Evolutionary conservation across 2,797 vertebrate genomes (phyloP), one percentile per base, ranked within the genome.

Genomic region (Crypturellus tataupa): DNA sequence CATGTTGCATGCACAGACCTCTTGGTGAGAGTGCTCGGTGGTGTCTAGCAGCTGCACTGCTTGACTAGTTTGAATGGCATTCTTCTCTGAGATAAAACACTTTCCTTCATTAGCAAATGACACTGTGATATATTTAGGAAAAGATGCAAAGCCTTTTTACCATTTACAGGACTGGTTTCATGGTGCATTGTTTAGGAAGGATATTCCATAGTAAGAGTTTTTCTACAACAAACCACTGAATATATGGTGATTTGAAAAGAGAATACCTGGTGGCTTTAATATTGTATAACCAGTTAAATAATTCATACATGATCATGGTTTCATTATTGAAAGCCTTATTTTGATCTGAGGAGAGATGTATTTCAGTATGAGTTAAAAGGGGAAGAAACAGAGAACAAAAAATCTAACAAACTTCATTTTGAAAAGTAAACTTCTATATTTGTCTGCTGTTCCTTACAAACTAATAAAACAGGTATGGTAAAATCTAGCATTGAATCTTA

Each of bases 11-110:
- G 23, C 21, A 16, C 4, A 25, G 1, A 6, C n/a, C 4, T 80
- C 9, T 18, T 49, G 9, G 21, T 0, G 1, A 35, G 16, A 40
- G 46, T 0, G 0, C n/a, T 79, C 31, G 0, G 0, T 46, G 16
- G 8, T 62, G 14, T 33, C 17, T 40, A 49, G 29, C 19, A 86
- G 39, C 23, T 51, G 5, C 39, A 40, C 4, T 7, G 42, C 7
- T 29, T 31, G 11, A 2, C 25, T 33, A 73, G 15, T 15, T 39
- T 40, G 7, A 21, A 44, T 62, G 35, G 14, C 42, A 37, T 42
- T 68, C 10, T 65, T 9, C 71, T 87, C 65, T 56, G 23, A n/a
- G 29, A 65, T 5, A 25, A 81, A 44, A 3, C 6, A 9, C 1
- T 77, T 81, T 86, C 17, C 17, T 76, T 75, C n/a, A 4, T 63